Conservation (phyloP, 1,140 invertebrate genomes). For the Drosophila subpulchrella region DNA sequence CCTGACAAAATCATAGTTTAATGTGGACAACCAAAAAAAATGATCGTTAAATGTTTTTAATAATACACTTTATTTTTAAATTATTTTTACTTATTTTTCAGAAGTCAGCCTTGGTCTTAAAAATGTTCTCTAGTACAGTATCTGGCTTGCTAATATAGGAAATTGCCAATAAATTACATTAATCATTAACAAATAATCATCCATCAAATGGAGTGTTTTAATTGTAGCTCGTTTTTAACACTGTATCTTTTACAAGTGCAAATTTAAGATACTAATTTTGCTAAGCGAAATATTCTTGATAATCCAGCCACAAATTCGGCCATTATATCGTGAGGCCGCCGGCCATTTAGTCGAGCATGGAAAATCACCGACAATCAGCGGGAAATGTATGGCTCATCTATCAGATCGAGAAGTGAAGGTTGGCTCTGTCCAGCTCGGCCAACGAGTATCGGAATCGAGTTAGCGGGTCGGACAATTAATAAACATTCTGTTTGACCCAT, state of each 20-base stretch:
- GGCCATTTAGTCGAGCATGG: slow-evolving; percentile 8
- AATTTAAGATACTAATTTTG: not conserved
- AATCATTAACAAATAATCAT: too few relatives aligned
- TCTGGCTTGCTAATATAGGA: too few relatives aligned
- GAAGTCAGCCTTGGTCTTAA: not conserved
- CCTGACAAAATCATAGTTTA: not conserved
- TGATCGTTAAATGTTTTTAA: not conserved
- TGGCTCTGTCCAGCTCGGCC: not conserved
- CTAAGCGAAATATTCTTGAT: slow-evolving; percentile 2
- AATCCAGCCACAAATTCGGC: not conserved
- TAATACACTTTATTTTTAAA: not conserved
- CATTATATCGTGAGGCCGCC: not conserved
- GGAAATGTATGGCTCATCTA: slow-evolving; percentile 39
- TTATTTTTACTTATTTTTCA: not conserved
- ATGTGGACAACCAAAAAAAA: not conserved
- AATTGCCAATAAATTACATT: too few relatives aligned
- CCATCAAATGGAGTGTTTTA: too few relatives aligned
- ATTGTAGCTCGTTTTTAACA: too few relatives aligned
- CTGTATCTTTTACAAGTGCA: too few relatives aligned
- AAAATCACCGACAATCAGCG: slow-evolving; percentile 16
- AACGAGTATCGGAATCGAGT: slow-evolving; percentile 8
- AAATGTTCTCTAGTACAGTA: not conserved
- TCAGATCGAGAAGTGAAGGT: slow-evolving; percentile 41
- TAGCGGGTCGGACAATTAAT: slow-evolving; percentile 55
- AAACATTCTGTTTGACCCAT: slow-evolving; percentile 51